Percentiles rank a stretch among this genome's conserved stretches.
These are phyloP conservation scores for Dromas ardeola DNA, from an alignment of 2,113 vertebrate species.

Conservation along the genomic window DNA sequence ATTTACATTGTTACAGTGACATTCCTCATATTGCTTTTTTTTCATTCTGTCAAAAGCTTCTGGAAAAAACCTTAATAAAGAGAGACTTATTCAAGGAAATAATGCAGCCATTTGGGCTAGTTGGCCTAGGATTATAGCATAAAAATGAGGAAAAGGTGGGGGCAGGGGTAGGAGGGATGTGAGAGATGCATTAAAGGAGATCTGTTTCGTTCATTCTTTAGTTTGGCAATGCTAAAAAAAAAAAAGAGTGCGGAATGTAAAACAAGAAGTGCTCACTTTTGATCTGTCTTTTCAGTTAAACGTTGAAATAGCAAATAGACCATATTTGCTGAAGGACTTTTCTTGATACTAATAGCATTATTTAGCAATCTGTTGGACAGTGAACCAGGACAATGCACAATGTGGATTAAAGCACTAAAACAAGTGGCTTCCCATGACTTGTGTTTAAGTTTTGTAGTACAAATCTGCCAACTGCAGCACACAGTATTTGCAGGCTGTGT, in stretches of 20 bases:
- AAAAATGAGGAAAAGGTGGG: background rate
- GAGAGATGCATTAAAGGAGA: background rate
- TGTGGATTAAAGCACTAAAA: background rate
- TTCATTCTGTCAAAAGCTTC: slow-evolving; percentile 25
- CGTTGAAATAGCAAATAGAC: background rate
- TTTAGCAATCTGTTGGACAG: background rate
- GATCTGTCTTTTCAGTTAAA: background rate
- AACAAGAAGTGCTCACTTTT: background rate
- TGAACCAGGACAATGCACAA: background rate
- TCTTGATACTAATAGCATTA: background rate
- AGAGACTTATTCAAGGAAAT: background rate
- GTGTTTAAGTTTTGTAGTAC: background rate
- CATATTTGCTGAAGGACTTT: background rate
- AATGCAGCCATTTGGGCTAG: background rate
- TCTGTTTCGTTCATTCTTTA: background rate
- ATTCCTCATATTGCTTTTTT: slow-evolving; percentile 40
- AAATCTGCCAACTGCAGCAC: background rate
- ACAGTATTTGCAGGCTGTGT: background rate
- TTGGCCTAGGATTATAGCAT: background rate
- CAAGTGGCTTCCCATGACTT: background rate
- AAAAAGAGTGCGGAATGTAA: background rate
- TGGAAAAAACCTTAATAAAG: background rate
- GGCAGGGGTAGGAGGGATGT: background rate
- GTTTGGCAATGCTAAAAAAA: background rate
- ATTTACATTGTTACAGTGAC: slow-evolving; percentile 8